These are phyloP conservation scores for Eolophus roseicapilla DNA, from an alignment of 2,113 vertebrate species.

Conservation along the genomic window DNA sequence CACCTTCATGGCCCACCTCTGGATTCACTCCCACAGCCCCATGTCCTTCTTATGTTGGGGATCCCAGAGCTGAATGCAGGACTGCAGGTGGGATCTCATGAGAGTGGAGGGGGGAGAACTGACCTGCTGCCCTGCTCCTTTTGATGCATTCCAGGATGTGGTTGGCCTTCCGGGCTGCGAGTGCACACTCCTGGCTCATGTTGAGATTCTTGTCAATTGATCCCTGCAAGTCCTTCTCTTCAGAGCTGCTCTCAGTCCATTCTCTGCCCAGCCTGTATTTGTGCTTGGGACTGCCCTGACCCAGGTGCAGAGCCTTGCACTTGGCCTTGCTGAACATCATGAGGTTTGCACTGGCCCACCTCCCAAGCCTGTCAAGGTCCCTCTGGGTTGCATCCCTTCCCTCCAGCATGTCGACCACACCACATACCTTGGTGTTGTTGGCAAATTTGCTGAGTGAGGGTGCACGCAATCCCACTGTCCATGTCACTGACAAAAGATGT, in stretches of 20 bases:
- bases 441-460: not conserved
- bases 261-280: not conserved
- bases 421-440: not conserved
- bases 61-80: not conserved
- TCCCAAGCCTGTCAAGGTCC: not conserved
- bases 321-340: not conserved
- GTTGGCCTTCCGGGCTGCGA: not conserved
- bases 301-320: not conserved
- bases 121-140: not conserved
- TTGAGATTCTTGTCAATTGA: not conserved
- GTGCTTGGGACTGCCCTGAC: not conserved
- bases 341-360: not conserved
- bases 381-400: not conserved
- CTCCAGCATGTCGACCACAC: not conserved
- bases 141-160: not conserved
- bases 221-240: not conserved
- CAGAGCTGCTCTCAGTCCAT: not conserved
- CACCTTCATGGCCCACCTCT: not conserved
- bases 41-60: not conserved
- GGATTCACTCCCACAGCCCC: not conserved
- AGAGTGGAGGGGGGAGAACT: not conserved
- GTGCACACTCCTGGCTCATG: not conserved
- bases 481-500: not conserved
- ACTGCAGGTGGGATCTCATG: not conserved
- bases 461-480: not conserved